phyloP scores from a whole-genome alignment of 2,888 invertebrate genomes.

The Ichneumoninae sp. region DNA sequence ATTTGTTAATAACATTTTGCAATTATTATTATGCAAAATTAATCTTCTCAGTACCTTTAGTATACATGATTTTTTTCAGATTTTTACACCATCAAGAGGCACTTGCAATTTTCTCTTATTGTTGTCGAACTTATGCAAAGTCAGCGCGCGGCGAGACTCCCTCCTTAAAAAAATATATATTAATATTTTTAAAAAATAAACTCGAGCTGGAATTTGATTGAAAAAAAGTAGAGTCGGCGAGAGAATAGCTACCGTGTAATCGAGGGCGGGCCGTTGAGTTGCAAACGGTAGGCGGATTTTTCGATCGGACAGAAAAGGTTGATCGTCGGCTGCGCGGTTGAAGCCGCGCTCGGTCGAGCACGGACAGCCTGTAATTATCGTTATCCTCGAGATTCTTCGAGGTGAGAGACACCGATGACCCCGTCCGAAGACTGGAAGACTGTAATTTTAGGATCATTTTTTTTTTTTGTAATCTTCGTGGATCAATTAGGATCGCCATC shows the following conservation, averaged over 20 bases:
- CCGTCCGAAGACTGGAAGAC: background rate
- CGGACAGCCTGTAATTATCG: conserved; percentile 42
- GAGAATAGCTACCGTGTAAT: background rate
- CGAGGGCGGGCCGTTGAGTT: conserved; percentile 19
- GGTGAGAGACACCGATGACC: conserved; percentile 36
- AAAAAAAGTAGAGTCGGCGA: background rate
- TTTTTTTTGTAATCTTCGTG: background rate
- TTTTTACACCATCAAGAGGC: no score
- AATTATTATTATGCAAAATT: no score
- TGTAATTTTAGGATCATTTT: background rate
- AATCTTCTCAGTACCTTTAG: no score
- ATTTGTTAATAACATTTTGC: no score
- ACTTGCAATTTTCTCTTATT: no score
- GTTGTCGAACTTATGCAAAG: no score
- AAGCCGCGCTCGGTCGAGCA: conserved; percentile 43
- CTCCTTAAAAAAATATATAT: no score
- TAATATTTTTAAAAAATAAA: background rate
- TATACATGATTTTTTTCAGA: no score
- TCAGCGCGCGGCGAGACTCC: no score
- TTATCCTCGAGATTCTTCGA: conserved; percentile 27
- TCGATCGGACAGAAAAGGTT: conserved; percentile 38
- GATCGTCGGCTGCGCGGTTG: conserved; percentile 20
- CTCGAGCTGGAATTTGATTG: background rate
- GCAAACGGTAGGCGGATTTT: conserved; percentile 16
- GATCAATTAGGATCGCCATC: background rate